phyloP scores from a whole-genome alignment of 2,888 invertebrate genomes.

The Pantelozetes paolii region DNA sequence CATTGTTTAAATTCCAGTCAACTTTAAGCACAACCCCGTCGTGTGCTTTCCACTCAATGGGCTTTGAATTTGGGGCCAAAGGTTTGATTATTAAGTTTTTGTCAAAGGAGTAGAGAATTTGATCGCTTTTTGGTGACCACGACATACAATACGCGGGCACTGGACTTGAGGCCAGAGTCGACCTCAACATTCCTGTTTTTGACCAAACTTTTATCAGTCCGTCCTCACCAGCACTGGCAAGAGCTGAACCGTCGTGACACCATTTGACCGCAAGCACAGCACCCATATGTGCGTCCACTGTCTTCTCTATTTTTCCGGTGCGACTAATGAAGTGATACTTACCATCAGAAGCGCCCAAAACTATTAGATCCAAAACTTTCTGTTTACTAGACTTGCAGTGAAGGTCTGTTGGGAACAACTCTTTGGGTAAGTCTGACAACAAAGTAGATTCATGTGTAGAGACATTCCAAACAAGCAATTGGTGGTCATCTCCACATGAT shows the following conservation, averaged over 20 bases:
- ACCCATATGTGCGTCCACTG: slow-evolving; percentile 77
- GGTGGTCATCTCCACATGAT: slow-evolving; percentile 86
- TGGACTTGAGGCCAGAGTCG: slow-evolving; percentile 52
- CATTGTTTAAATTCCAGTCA: slow-evolving; percentile 60
- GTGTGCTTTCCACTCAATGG: slow-evolving; percentile 86
- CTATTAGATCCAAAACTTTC: slow-evolving; percentile 68
- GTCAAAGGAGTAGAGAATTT: slow-evolving; percentile 59
- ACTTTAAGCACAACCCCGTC: slow-evolving; percentile 77
- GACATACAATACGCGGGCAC: slow-evolving; percentile 74
- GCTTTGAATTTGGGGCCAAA: slow-evolving; percentile 58
- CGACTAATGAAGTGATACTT: slow-evolving; percentile 57
- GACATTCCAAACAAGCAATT: slow-evolving; percentile 81
- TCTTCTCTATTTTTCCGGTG: slow-evolving; percentile 82
- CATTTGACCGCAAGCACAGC: slow-evolving; percentile 84
- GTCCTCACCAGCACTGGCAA: slow-evolving; percentile 93
- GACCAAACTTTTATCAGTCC: slow-evolving; percentile 97
- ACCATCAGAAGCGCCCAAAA: slow-evolving; percentile 83
- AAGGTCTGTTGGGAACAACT: slow-evolving; percentile 82
- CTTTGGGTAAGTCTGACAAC: slow-evolving; percentile 72
- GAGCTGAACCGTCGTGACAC: slow-evolving; percentile 92
- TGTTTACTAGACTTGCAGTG: slow-evolving; percentile 63
- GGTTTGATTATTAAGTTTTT: slow-evolving; percentile 61
- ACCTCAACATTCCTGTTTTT: slow-evolving; percentile 84
- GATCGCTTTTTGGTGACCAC: slow-evolving; percentile 64
- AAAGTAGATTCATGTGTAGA: slow-evolving; percentile 70